Percentiles rank a stretch among this genome's conserved stretches.
phyloP scores from a whole-genome alignment of 2,888 invertebrate species.

The Coleophora deauratella region DNA sequence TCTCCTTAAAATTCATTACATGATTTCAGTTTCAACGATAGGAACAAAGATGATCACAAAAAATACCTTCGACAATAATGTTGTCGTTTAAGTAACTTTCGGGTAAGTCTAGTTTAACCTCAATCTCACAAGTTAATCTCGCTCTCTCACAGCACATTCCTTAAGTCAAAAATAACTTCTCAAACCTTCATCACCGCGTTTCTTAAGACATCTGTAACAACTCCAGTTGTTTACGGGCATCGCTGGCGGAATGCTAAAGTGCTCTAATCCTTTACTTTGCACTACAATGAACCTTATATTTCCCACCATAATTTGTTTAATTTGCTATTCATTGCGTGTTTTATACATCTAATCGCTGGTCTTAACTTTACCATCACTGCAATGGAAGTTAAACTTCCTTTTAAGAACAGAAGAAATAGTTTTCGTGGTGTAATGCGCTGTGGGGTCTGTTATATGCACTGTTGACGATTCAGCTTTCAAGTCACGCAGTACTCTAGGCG shows the following conservation, averaged over 20 bases:
- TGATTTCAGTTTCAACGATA: too few species aligned
- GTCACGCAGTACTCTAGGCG: constrained; percentile 42
- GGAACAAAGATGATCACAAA: too few species aligned
- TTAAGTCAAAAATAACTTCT: too few species aligned
- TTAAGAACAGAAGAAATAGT: neutral
- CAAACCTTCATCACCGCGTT: too few species aligned
- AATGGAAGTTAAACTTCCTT: neutral
- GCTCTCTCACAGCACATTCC: too few species aligned
- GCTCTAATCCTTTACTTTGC: constrained; percentile 21
- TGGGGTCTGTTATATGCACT: constrained; percentile 29
- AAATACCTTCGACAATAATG: too few species aligned
- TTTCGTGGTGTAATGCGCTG: constrained; percentile 16
- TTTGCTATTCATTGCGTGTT: neutral
- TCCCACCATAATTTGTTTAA: neutral
- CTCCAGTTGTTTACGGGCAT: constrained; percentile 36
- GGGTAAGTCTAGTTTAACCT: too few species aligned
- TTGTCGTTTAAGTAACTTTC: too few species aligned
- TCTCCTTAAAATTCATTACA: too few species aligned
- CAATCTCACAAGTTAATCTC: too few species aligned
- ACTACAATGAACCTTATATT: neutral
- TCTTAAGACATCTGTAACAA: constrained; percentile 9
- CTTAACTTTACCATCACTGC: neutral
- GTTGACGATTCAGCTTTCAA: constrained; percentile 39
- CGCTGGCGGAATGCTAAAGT: constrained; percentile 28
- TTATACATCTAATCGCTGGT: neutral